Evolutionary conservation across 2,113 vertebrate species (phyloP).

Genomic region (Shinisaurus crocodilurus): DNA sequence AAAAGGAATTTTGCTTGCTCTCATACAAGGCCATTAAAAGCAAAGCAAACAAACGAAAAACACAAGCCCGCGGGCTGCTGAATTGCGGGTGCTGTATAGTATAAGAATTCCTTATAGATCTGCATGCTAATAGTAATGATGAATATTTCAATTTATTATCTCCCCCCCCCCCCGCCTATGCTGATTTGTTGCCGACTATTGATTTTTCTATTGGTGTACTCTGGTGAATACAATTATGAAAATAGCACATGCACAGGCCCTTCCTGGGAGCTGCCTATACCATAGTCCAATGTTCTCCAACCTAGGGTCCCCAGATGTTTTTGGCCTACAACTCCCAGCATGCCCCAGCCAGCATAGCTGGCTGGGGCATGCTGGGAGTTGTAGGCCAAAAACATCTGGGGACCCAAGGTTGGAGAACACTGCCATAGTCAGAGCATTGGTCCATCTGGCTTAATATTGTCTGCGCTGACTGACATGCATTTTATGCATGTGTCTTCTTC

Average conservation of each 20-base stretch:
- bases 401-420: too few relatives aligned
- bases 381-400: too few relatives aligned
- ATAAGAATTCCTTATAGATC: not conserved
- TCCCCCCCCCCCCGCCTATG: too few relatives aligned
- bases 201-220: not conserved
- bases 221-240: not conserved
- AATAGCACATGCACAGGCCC: not conserved
- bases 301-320: too few relatives aligned
- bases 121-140: not conserved
- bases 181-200: not conserved
- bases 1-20: not conserved
- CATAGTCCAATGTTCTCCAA: too few relatives aligned
- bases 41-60: slow-evolving; percentile 26
- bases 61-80: not conserved
- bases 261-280: not conserved
- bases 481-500: too few relatives aligned
- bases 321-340: too few relatives aligned
- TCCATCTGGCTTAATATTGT: not conserved
- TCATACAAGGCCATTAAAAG: slow-evolving; percentile 25
- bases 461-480: not conserved
- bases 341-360: too few relatives aligned
- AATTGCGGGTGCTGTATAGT: not conserved
- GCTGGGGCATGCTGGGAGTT: too few relatives aligned
- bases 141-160: not conserved
- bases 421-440: not conserved